Evolutionary conservation across 2,888 invertebrate genomes (phyloP).

Genomic region (Mesorhabditis belari): DNA sequence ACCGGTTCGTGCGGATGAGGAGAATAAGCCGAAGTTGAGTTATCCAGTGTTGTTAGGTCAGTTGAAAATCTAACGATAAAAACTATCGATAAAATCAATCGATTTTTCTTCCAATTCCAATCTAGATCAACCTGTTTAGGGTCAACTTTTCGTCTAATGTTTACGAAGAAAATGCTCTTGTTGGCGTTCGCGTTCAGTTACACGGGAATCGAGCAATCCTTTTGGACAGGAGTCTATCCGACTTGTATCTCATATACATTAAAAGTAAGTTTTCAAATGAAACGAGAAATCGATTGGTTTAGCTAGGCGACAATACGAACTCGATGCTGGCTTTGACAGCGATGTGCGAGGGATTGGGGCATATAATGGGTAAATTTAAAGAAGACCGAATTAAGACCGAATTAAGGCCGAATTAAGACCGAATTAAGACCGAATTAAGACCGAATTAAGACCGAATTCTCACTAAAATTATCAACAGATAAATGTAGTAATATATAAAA

Average conservation of each 20-base stretch:
- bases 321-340: slow-evolving; percentile 78
- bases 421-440: too few relatives aligned
- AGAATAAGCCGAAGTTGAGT: neutral
- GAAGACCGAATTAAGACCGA: too few relatives aligned
- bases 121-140: too few relatives aligned
- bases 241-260: slow-evolving; percentile 80
- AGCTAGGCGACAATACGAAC: slow-evolving; percentile 57
- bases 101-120: too few relatives aligned
- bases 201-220: slow-evolving; percentile 32
- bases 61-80: too few relatives aligned
- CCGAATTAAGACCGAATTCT: too few relatives aligned
- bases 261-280: too few relatives aligned
- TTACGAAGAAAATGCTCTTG: slow-evolving; percentile 28
- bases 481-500: neutral
- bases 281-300: neutral
- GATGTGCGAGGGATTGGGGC: slow-evolving; percentile 86
- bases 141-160: slow-evolving; percentile 31
- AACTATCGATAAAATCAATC: too few relatives aligned
- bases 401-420: too few relatives aligned
- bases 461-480: neutral
- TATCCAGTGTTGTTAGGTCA: neutral
- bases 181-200: slow-evolving; percentile 34
- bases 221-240: slow-evolving; percentile 74
- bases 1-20: neutral
- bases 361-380: slow-evolving; percentile 68